Conservation (phyloP, 1,140 invertebrate species). For the Akabosia matsudoensis region DNA sequence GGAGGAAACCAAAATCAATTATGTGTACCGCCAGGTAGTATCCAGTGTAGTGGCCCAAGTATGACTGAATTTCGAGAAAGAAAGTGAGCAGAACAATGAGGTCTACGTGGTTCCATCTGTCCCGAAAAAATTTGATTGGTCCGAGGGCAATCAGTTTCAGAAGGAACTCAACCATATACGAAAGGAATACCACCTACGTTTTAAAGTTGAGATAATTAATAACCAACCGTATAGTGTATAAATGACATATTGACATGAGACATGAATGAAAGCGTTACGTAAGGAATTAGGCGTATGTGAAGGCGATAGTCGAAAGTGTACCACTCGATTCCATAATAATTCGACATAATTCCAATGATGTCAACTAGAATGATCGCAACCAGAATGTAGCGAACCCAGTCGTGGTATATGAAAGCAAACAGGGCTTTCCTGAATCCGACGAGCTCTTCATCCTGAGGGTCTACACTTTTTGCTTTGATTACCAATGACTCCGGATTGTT, state of each 20-base stretch:
- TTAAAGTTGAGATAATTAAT: not conserved
- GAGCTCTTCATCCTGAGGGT: not conserved
- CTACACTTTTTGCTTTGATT: not conserved
- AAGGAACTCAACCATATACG: not conserved
- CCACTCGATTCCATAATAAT: not conserved
- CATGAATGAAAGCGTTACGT: not conserved
- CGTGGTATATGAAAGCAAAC: not conserved
- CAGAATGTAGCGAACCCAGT: not conserved
- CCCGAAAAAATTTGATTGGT: not conserved
- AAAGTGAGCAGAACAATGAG: constrained; percentile 13
- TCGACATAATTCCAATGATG: not conserved
- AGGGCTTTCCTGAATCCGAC: not conserved
- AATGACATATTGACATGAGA: not conserved
- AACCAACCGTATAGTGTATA: not conserved
- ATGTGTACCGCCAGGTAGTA: not conserved
- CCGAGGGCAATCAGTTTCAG: constrained; percentile 4
- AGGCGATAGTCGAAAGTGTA: not conserved
- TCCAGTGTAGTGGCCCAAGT: constrained; percentile 2
- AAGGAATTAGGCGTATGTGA: not conserved
- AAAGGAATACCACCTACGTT: not conserved
- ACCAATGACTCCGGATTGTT: not conserved
- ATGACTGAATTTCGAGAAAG: constrained; percentile 4
- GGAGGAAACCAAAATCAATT: not conserved
- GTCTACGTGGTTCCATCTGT: not conserved
- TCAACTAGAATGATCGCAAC: not conserved